Base-by-base conservation (phyloP, 2,797 vertebrate genomes). In the Emys orbicularis region DNA sequence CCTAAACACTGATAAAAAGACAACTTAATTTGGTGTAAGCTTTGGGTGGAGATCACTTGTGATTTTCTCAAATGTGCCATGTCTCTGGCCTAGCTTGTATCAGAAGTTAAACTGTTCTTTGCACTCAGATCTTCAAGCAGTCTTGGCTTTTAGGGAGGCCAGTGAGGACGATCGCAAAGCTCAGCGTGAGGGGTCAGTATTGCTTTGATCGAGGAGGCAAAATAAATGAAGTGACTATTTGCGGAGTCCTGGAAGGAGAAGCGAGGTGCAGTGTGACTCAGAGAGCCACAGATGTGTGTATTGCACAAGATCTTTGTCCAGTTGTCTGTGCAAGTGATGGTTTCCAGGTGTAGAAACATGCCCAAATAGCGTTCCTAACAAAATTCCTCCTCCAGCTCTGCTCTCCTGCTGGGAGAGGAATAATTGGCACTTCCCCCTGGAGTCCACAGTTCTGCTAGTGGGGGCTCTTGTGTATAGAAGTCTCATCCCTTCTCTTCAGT, bases 241-340 rank as follows among this genome's bases (percentile, higher is more conserved):
- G 94, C 90, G 92, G 91, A 93, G 54, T 81, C 94, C 65, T 47
- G 57, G 83, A 81, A 85, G 81, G 84, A 59, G 84, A 91, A 95
- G 72, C 61, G 8, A 49, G 74, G 12, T 49, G 15, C 44, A 4
- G 10, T 52, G 23, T 86, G 77, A 56, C n/a, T 65, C 21, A n/a
- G 86, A 86, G 61, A 90, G 76, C 44, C 81, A 89, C 90, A 83
- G 56, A 34, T 54, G 27, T 56, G 41, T 59, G 79, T 94, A 31
- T 47, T 95, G 86, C 91, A 92, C 92, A 93, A 93, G 94, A 89
- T 81, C 87, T 90, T 95, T 91, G 85, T 94, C 92, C 49, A 54
- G 0, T 25, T 93, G 83, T 84, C 86, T 77, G 31, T 29, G 1
- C 52, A 84, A 96, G 61, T 7, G 88, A 92, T 92, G 79, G 61